Percentiles rank a stretch among this genome's conserved stretches.
Conservation (phyloP, 2,888 invertebrate genomes). For the Dendrolimus pini region DNA sequence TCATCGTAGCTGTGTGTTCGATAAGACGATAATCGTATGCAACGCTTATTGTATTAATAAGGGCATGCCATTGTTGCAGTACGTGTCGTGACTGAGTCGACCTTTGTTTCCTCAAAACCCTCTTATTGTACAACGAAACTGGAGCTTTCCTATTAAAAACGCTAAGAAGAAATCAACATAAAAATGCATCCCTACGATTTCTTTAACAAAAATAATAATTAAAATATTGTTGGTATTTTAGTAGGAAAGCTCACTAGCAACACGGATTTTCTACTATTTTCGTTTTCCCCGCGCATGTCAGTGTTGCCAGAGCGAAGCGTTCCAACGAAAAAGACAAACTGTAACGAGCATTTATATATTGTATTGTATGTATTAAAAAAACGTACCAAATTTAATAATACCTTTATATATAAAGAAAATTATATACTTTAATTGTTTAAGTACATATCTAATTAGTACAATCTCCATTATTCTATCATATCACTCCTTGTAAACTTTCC, state of each 20-base stretch:
- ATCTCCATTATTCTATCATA: constrained; percentile 67
- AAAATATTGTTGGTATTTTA: not conserved
- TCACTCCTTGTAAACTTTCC: constrained; percentile 71
- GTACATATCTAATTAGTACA: constrained; percentile 75
- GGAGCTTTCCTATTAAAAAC: not conserved
- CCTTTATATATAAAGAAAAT: constrained; percentile 17
- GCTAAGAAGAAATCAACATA: not conserved
- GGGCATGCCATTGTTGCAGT: constrained; percentile 73
- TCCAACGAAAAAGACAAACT: constrained; percentile 67
- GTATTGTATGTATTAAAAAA: constrained; percentile 36
- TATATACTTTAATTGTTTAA: constrained; percentile 49
- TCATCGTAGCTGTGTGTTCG: constrained; percentile 39
- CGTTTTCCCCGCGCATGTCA: constrained; percentile 34
- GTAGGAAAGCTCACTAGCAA: constrained; percentile 16
- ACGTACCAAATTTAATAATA: constrained; percentile 62
- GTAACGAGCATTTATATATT: constrained; percentile 64
- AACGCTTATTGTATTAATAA: constrained; percentile 76
- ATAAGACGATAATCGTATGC: constrained; percentile 67
- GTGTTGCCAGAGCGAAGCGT: constrained; percentile 55
- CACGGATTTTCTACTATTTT: constrained; percentile 34
- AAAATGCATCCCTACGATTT: constrained; percentile 11
- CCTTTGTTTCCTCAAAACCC: constrained; percentile 16
- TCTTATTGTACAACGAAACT: not conserved
- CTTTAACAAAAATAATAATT: constrained; percentile 11
- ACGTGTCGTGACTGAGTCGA: constrained; percentile 73